Evolutionary conservation across 1,140 invertebrate genomes (phyloP), one percentile per base, ranked within the genome.

Genomic region (Drosophila orosa): DNA sequence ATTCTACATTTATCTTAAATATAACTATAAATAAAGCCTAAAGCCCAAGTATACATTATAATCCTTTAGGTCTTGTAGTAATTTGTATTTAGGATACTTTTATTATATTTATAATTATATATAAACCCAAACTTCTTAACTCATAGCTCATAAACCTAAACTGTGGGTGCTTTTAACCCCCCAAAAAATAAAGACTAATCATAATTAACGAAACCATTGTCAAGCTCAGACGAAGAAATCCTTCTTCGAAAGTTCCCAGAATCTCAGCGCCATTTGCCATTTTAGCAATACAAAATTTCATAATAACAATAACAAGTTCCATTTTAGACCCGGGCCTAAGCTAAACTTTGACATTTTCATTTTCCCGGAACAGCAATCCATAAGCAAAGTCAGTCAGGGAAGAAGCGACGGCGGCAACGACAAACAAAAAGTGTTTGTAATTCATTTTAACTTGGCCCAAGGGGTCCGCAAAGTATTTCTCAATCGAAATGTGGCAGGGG

Each of bases 341-440:
- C 74, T 77, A 71, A 83, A 78, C 72, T 78, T 80, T 85, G 78
- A 85, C 81, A 85, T 83, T 84, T 83, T 68, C 80, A 78, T 82
- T 69, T 83, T 82, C 71, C 61, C 25, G 58, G 69, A 60, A 55
- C 47, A 67, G 39, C 73, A 78, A 74, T 66, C 62, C 50, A 45
- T 55, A 39, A 40, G 63, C 55, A 60, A 77, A 74, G 73, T 73
- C 69, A 74, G 58, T 47, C n/a, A n/a, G n/a, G 35, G 42, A 55
- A 54, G 61, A 27, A 66, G 65, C 44, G 24, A 40, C 33, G 61
- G 50, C 40, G 33, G 35, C 66, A 83, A 85, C 62, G 82, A 77
- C 82, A 87, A 75, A 79, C 84, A 84, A 89, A 89, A 89, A 84
- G 80, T 87, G 84, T 89, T 87, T 87, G 84, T 89, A 87, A 87